Evolutionary conservation across 1,140 invertebrate genomes (phyloP).

Genomic region (Rhynchophorus ferrugineus): DNA sequence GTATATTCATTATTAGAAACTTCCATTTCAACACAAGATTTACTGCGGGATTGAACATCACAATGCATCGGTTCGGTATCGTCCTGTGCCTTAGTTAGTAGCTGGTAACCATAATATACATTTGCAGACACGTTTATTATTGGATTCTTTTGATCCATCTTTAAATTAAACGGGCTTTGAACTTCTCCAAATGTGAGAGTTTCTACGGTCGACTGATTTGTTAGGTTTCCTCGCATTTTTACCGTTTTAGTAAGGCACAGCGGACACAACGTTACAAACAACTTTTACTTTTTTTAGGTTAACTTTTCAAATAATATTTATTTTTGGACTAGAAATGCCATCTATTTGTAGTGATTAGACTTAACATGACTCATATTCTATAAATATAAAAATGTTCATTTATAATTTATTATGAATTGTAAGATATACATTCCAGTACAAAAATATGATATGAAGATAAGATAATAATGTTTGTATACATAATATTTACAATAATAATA

Average conservation of each 20-base stretch:
- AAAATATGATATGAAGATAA: no score
- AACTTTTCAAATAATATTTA: neutral
- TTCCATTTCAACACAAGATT: constrained; percentile 18
- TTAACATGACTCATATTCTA: no score
- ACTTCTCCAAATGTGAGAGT: constrained; percentile 1
- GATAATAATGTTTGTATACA: no score
- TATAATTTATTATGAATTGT: no score
- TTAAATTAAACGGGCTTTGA: neutral
- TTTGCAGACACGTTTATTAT: constrained; percentile 25
- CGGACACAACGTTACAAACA: neutral
- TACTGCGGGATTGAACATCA: neutral
- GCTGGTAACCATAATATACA: constrained; percentile 35
- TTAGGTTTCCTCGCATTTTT: neutral
- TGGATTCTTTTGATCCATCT: neutral
- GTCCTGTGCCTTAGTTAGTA: constrained; percentile 3
- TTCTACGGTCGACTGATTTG: neutral
- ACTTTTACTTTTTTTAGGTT: neutral
- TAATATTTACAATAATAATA: no score
- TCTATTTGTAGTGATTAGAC: no score
- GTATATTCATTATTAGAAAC: constrained; percentile 6
- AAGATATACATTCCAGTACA: no score
- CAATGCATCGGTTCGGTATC: constrained; percentile 11
- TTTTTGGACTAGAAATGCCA: no score
- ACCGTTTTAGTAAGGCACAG: neutral
- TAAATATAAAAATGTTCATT: no score